Percentiles rank a stretch among this genome's conserved stretches.
Conservation (phyloP, 2,113 vertebrate species). For the Chaetodon trifascialis region DNA sequence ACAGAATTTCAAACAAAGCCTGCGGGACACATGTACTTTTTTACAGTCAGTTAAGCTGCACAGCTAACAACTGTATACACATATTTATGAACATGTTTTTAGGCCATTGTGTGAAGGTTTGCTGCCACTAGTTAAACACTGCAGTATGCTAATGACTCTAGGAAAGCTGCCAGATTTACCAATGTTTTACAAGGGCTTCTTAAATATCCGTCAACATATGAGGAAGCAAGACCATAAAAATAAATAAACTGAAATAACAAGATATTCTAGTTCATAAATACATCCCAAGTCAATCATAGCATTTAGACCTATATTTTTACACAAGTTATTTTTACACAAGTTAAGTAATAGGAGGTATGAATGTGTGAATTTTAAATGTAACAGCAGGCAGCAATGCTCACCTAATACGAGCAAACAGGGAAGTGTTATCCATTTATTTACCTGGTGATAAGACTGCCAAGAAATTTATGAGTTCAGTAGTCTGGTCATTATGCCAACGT, state of each 20-base stretch:
- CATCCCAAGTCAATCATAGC: neutral
- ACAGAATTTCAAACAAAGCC: conserved; percentile 19
- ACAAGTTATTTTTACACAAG: neutral
- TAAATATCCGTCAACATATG: neutral
- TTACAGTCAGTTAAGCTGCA: neutral
- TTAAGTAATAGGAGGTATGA: neutral
- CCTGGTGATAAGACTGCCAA: neutral
- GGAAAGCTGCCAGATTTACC: neutral
- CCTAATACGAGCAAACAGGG: neutral
- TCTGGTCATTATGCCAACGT: conserved; percentile 7
- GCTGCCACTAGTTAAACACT: conserved; percentile 32
- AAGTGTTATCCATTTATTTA: conserved; percentile 22
- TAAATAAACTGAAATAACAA: neutral
- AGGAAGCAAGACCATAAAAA: neutral
- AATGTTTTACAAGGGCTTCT: neutral
- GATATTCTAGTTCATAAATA: neutral
- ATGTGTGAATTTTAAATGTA: neutral
- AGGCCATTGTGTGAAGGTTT: neutral
- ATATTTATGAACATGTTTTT: neutral
- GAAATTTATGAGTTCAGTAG: neutral
- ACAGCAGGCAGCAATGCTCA: conserved; percentile 30
- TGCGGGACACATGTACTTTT: neutral
- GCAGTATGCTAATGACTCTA: neutral
- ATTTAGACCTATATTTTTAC: neutral
- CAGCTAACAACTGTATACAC: neutral